Evolutionary conservation across 1,140 invertebrate genomes (phyloP).

Genomic region (Drosophila persimilis): DNA sequence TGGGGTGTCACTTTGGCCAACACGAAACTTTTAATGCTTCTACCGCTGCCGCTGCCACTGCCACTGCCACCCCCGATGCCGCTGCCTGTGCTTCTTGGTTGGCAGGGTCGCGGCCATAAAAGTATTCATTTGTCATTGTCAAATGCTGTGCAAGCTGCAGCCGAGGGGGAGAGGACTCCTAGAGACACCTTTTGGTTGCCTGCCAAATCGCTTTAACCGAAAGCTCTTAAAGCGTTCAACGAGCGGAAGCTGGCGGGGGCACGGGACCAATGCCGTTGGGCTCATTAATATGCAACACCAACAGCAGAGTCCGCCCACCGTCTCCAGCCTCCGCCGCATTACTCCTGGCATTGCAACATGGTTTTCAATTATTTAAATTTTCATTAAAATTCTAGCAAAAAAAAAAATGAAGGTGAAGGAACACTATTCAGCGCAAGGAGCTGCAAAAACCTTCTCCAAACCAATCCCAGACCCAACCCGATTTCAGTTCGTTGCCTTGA

Average conservation of each 20-base stretch:
- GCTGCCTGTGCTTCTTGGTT: slow-evolving; percentile 4
- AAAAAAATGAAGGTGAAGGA: slow-evolving; percentile 19
- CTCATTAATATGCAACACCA: slow-evolving; percentile 79
- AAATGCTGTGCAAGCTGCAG: slow-evolving; percentile 55
- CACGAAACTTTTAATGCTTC: slow-evolving; percentile 74
- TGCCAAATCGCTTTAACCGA: slow-evolving; percentile 58
- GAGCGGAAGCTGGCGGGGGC: slow-evolving; percentile 40
- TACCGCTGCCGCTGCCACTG: slow-evolving; percentile 1
- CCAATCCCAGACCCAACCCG: slow-evolving; percentile 29
- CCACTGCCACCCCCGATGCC: neutral
- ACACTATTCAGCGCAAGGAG: neutral
- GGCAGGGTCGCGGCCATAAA: slow-evolving; percentile 71
- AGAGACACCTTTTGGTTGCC: slow-evolving; percentile 40
- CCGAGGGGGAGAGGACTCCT: slow-evolving; percentile 10
- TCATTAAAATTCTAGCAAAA: slow-evolving; percentile 70
- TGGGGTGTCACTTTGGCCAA: slow-evolving; percentile 67
- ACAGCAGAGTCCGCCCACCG: slow-evolving; percentile 32
- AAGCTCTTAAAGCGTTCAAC: slow-evolving; percentile 46
- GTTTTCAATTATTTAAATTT: slow-evolving; percentile 81
- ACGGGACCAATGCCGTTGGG: slow-evolving; percentile 40
- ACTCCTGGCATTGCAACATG: slow-evolving; percentile 55
- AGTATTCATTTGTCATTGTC: slow-evolving; percentile 81
- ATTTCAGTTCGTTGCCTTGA: slow-evolving; percentile 20
- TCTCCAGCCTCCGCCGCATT: neutral
- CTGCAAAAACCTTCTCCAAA: neutral